These are phyloP conservation scores for Carollia perspicillata DNA, from an alignment of 2,113 vertebrate genomes.

Conservation along the genomic window DNA sequence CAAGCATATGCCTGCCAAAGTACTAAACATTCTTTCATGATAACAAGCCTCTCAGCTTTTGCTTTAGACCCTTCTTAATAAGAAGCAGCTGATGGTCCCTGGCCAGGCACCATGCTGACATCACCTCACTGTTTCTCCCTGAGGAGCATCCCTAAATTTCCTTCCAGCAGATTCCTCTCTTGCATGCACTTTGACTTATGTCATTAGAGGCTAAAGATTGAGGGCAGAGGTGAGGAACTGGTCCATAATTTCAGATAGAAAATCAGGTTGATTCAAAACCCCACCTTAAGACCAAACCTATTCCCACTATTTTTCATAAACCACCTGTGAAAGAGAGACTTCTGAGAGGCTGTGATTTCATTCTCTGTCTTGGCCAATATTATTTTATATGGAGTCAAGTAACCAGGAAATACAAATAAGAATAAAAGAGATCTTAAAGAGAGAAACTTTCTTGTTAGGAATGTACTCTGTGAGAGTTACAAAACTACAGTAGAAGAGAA, in stretches of 20 bases:
- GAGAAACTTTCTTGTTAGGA: background rate
- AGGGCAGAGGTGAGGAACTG: background rate
- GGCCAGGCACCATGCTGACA: background rate
- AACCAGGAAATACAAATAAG: conserved; percentile 5
- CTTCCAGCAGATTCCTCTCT: background rate
- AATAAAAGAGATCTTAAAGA: conserved; percentile 3
- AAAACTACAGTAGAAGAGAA: background rate
- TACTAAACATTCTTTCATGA: background rate
- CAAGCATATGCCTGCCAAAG: background rate
- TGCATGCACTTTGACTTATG: background rate
- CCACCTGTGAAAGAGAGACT: background rate
- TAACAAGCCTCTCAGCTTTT: background rate
- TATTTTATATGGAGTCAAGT: background rate
- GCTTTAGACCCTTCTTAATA: background rate
- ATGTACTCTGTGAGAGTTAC: background rate
- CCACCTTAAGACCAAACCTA: background rate
- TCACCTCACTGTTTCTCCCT: background rate
- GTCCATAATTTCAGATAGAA: background rate
- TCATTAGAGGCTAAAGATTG: background rate
- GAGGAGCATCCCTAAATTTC: background rate
- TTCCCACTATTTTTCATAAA: background rate
- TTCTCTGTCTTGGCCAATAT: background rate
- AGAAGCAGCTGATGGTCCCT: background rate
- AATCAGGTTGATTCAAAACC: background rate
- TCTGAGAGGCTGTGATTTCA: conserved; percentile 3